Evolutionary conservation across 1,140 invertebrate genomes (phyloP), one percentile per base, ranked within the genome.

Genomic region (Lepidurus couesii): DNA sequence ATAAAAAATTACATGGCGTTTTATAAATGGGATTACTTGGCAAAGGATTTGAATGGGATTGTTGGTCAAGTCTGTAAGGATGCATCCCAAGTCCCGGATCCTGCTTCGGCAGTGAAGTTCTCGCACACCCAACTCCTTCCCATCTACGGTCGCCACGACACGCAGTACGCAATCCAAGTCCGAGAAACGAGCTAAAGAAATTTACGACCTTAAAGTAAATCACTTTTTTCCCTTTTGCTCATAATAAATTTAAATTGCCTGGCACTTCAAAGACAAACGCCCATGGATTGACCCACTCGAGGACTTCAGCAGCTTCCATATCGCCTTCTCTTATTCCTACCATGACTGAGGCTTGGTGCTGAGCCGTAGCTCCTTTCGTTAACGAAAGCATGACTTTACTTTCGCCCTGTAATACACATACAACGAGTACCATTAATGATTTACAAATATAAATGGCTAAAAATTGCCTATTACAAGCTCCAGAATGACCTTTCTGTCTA

Each of bases 51-150:
- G 91, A 44, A 95, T 85, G 0, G 93, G 93, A 85, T 92, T 93
- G 81, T 93, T 91, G 53, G 53, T 11, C 53, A 90, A 89, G 1
- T 90, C 89, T 65, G 92, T 85, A 44, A 95, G 86, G 79, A 95
- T 88, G 82, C 93, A 91, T 83, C 94, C 93, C 78, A 95, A 85
- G 84, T 95, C 93, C 42, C 92, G 86, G 42, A 95, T 86, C 78
- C 91, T 88, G 82, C 92, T 94, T 84, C 94, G 93, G 84, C 93
- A 95, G 84, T 95, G 95, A 76, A 95, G 90, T 82, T 92, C 91
- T 13, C 92, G 86, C 16, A 90, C 88, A 1, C 93, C 93, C 7
- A 94, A 86, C 0, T 91, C 88, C 81, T 89, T 89, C 1, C 91
- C 92, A 82, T 94, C 34, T 73, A 21, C 42, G 13, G 42, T 47